Percentiles rank a stretch among this genome's conserved stretches.
These are phyloP conservation scores for Labrus mixtus DNA, from an alignment of 2,113 vertebrate species.

Conservation along the genomic window DNA sequence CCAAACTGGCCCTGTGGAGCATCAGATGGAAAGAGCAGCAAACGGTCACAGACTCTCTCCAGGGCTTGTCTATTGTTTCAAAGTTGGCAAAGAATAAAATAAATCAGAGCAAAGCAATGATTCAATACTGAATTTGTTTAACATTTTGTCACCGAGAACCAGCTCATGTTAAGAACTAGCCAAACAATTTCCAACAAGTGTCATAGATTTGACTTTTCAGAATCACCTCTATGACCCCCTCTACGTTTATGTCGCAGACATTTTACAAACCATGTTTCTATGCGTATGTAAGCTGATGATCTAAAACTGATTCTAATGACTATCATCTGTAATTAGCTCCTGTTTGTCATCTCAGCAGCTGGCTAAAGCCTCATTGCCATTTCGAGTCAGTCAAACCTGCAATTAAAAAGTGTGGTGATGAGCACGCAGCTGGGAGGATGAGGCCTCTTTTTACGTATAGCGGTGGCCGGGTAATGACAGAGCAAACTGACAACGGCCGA, in stretches of 20 bases:
- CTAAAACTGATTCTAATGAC: slow-evolving; percentile 57
- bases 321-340: slow-evolving; percentile 80
- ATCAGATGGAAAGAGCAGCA: slow-evolving; percentile 51
- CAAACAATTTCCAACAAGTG: background rate
- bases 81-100: slow-evolving; percentile 30
- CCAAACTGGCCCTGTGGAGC: slow-evolving; percentile 27
- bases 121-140: slow-evolving; percentile 11
- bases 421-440: slow-evolving; percentile 60
- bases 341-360: slow-evolving; percentile 64
- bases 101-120: slow-evolving; percentile 20
- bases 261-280: background rate
- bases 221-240: background rate
- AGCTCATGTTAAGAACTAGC: background rate
- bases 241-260: background rate
- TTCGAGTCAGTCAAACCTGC: slow-evolving; percentile 61
- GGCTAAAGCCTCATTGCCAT: slow-evolving; percentile 67
- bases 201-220: background rate
- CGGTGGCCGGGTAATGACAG: slow-evolving; percentile 81
- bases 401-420: slow-evolving; percentile 80
- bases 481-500: slow-evolving; percentile 63
- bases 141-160: background rate
- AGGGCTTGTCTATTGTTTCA: slow-evolving; percentile 35
- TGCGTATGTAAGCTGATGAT: slow-evolving; percentile 31
- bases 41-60: background rate
- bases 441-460: slow-evolving; percentile 59